phyloP scores from a whole-genome alignment of 2,888 invertebrate species.

The Petrophora chlorosata region DNA sequence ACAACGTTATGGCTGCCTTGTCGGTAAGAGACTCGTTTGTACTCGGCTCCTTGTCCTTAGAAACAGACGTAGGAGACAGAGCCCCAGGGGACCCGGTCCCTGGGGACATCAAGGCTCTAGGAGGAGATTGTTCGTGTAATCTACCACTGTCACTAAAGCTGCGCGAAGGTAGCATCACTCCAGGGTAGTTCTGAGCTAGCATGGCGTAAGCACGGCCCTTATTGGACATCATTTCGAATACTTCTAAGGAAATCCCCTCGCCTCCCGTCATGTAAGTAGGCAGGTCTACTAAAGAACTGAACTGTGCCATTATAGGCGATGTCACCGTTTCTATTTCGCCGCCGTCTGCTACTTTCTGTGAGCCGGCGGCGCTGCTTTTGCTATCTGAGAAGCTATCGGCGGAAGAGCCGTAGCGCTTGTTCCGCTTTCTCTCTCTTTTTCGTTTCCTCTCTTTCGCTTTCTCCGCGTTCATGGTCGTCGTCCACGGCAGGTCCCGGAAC shows the following conservation, averaged over 20 bases:
- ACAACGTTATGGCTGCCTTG: slow-evolving; percentile 81
- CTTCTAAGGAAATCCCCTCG: slow-evolving; percentile 90
- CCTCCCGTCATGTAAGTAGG: slow-evolving; percentile 92
- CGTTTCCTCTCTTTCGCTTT: slow-evolving; percentile 86
- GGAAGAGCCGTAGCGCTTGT: slow-evolving; percentile 85
- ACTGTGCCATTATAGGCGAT: slow-evolving; percentile 79
- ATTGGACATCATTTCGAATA: slow-evolving; percentile 88
- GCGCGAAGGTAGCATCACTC: slow-evolving; percentile 87
- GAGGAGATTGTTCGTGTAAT: slow-evolving; percentile 70
- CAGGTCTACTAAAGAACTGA: slow-evolving; percentile 92
- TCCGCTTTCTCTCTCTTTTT: slow-evolving; percentile 82
- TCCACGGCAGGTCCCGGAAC: slow-evolving; percentile 88
- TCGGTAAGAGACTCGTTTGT: slow-evolving; percentile 55
- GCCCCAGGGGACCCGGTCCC: slow-evolving; percentile 52
- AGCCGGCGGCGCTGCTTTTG: slow-evolving; percentile 86
- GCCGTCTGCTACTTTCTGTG: slow-evolving; percentile 68
- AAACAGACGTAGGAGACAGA: slow-evolving; percentile 55
- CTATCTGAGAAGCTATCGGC: slow-evolving; percentile 88
- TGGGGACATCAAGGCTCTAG: slow-evolving; percentile 61
- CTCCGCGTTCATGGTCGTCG: slow-evolving; percentile 83
- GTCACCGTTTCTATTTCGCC: slow-evolving; percentile 66
- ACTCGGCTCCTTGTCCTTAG: slow-evolving; percentile 45
- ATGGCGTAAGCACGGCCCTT: slow-evolving; percentile 88
- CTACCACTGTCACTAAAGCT: slow-evolving; percentile 88
- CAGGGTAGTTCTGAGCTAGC: slow-evolving; percentile 89